Evolutionary conservation across 2,888 invertebrate genomes (phyloP), one percentile per base, ranked within the genome.

Genomic region (Melinaea menophilus): DNA sequence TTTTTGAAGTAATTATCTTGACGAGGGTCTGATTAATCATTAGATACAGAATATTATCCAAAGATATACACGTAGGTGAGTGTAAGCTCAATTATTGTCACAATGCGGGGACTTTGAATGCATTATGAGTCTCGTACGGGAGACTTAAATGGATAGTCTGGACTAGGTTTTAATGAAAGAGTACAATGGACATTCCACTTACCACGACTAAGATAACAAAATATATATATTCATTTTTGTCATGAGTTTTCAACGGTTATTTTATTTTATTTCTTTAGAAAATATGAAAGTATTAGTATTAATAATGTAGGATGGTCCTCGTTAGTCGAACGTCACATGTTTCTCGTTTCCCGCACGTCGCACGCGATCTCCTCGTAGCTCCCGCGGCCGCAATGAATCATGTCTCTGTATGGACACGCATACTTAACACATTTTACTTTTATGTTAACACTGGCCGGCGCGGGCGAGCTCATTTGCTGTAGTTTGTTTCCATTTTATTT

Each of bases 121-220:
- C 82, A 86, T 85, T 85, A 83, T 79, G 77, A 84, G 79, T 82
- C 81, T 80, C 82, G 79, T 81, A 81, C 80, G 84, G 77, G 11
- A 11, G 82, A 85, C 82, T 79, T 79, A 82, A 88, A 88, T 77
- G 85, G 83, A 88, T 88, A 75, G 80, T 80, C 75, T 64, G 75
- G 68, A 72, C 71, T 69, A 64, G 74, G 83, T 88, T 86, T 79
- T 76, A 57, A 51, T 57, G 72, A 56, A 62, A 73, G 71, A 68
- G 68, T 76, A 70, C 2, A 67, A 58, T 77, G 80, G 86, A 82
- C 70, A 70, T 34, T 47, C 56, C 58, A 47, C 5, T 22, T 31
- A 7, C 9, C 13, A 45, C 22, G 22, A 22, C 22, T 22, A 22
- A 22, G 22, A 22, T 22, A 22, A 22, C 22, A 22, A 22, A 22